Conservation (phyloP, 2,888 invertebrate species). For the Eledona agricola region DNA sequence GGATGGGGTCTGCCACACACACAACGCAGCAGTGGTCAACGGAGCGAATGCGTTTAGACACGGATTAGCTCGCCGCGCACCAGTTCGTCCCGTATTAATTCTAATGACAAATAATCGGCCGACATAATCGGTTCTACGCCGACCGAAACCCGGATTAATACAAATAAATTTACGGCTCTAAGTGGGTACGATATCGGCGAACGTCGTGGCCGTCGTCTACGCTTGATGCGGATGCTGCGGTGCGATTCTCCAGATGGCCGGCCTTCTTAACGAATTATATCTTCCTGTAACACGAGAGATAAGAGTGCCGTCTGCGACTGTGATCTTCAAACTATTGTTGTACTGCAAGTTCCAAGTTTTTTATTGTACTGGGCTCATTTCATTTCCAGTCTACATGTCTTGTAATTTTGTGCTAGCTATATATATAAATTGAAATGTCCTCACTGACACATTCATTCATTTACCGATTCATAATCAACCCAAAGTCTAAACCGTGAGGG, state of each 20-base stretch:
- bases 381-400: too few species aligned
- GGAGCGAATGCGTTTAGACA: slow-evolving; percentile 29
- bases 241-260: slow-evolving; percentile 18
- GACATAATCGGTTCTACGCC: slow-evolving; percentile 37
- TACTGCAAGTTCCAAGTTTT: too few species aligned
- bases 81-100: slow-evolving; percentile 41
- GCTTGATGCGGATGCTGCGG: too few species aligned
- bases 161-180: slow-evolving; percentile 31
- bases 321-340: too few species aligned
- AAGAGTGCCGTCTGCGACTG: too few species aligned
- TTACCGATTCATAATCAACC: too few species aligned
- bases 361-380: too few species aligned
- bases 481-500: too few species aligned
- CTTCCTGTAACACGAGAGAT: too few species aligned
- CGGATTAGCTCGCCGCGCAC: slow-evolving; percentile 30
- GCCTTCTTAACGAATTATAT: slow-evolving; percentile 20
- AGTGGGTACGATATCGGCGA: slow-evolving; percentile 12
- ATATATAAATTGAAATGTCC: too few species aligned
- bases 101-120: slow-evolving; percentile 48
- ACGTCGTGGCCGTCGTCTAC: slow-evolving; percentile 9
- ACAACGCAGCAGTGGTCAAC: slow-evolving; percentile 18
- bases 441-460: too few species aligned
- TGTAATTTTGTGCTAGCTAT: too few species aligned
- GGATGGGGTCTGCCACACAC: slow-evolving; percentile 9
- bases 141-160: slow-evolving; percentile 28